These are phyloP conservation scores for Tricholaema leucomelas DNA, from an alignment of 2,113 vertebrate species.

Conservation along the genomic window DNA sequence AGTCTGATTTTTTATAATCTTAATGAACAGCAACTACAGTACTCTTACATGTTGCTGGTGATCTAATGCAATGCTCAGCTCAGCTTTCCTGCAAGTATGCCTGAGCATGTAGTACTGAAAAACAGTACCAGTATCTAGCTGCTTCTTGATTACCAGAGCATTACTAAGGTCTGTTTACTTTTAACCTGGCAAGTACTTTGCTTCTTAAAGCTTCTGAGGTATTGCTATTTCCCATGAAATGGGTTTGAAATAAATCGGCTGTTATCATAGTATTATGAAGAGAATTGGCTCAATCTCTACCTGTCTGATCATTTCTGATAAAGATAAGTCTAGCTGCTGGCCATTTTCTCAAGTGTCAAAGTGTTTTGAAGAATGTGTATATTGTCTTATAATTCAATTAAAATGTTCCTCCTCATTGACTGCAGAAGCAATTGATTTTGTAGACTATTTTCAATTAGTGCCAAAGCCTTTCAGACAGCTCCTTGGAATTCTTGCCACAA, in stretches of 20 bases:
- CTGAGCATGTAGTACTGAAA: neutral
- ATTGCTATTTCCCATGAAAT: neutral
- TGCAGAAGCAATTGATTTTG: conserved; percentile 42
- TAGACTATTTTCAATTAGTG: conserved; percentile 46
- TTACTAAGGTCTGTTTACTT: neutral
- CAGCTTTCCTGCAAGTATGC: neutral
- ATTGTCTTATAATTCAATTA: conserved; percentile 62
- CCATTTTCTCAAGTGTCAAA: conserved; percentile 22
- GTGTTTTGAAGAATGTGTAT: conserved; percentile 42
- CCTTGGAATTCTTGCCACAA: conserved; percentile 38
- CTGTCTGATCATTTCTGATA: neutral
- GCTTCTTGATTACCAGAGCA: neutral
- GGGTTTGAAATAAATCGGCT: neutral
- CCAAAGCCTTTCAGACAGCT: conserved; percentile 35
- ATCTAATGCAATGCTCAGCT: neutral
- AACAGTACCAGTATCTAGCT: neutral
- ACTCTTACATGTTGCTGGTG: neutral
- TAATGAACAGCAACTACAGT: neutral
- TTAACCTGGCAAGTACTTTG: neutral
- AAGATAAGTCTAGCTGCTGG: neutral
- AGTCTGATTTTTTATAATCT: neutral
- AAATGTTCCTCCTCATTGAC: conserved; percentile 55
- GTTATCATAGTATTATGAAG: neutral
- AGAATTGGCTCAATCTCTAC: neutral
- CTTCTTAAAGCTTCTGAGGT: neutral